These are phyloP conservation scores for Miniopterus natalensis DNA, from an alignment of 2,113 vertebrate species.

Conservation along the genomic window DNA sequence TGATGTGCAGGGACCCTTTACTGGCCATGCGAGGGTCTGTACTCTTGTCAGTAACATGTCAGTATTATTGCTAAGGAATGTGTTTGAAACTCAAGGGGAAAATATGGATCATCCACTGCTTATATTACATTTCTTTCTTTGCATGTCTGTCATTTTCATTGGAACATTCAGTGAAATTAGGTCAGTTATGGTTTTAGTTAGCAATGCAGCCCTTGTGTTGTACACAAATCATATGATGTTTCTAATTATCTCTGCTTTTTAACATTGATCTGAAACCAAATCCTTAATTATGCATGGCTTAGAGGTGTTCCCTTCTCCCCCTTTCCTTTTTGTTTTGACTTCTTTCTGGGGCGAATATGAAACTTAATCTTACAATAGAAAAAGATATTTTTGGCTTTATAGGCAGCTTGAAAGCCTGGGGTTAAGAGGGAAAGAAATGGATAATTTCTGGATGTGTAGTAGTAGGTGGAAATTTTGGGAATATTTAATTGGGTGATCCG, in stretches of 20 bases:
- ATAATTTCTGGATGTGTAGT: conserved; percentile 52
- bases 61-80: not conserved
- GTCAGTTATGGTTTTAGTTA: conserved; percentile 78
- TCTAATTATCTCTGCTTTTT: conserved; percentile 80
- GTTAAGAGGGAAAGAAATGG: conserved; percentile 56
- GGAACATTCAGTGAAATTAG: conserved; percentile 78
- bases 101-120: conserved; percentile 48
- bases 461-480: conserved; percentile 48
- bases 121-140: conserved; percentile 77
- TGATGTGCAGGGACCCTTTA: conserved; percentile 14
- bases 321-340: conserved; percentile 72
- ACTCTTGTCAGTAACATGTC: conserved; percentile 58
- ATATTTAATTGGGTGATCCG: conserved; percentile 56
- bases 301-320: conserved; percentile 65
- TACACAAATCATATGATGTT: conserved; percentile 79
- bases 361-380: conserved; percentile 64
- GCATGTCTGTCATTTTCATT: conserved; percentile 71
- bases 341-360: conserved; percentile 70
- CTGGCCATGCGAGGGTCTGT: conserved; percentile 40
- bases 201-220: conserved; percentile 63
- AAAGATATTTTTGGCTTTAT: conserved; percentile 56
- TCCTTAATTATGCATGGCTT: conserved; percentile 74
- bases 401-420: conserved; percentile 42
- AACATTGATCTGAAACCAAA: conserved; percentile 74
- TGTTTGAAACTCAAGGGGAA: conserved; percentile 32